Percentiles rank a stretch among this genome's conserved stretches.
Evolutionary conservation across 2,888 invertebrate genomes (phyloP).

Genomic region (Anoncus sp.): DNA sequence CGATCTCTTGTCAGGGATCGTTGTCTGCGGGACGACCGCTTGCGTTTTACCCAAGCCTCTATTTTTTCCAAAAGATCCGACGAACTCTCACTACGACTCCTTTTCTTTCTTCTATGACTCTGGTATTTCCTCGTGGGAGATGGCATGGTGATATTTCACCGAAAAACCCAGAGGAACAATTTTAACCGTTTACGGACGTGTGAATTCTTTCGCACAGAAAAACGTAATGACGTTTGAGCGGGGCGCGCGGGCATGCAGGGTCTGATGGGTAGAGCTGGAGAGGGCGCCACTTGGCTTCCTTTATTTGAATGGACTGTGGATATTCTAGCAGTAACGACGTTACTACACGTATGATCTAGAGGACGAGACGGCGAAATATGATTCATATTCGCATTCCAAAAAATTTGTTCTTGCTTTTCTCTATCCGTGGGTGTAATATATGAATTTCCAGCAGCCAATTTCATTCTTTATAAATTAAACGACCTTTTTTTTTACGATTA

Average conservation of each 20-base stretch:
- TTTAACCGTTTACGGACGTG: not conserved
- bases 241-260: not conserved
- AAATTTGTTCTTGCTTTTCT: too few relatives aligned
- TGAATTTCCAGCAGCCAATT: too few relatives aligned
- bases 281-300: not conserved
- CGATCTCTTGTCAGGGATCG: too few relatives aligned
- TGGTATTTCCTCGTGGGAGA: not conserved
- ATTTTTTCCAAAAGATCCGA: not conserved
- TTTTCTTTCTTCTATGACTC: not conserved
- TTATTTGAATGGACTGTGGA: not conserved
- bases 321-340: constrained; percentile 5
- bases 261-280: not conserved
- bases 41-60: not conserved
- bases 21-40: too few relatives aligned
- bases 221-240: too few relatives aligned
- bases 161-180: not conserved
- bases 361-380: too few relatives aligned
- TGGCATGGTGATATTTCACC: not conserved
- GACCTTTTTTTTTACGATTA: too few relatives aligned
- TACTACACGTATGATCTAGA: too few relatives aligned
- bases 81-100: not conserved
- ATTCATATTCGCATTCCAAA: too few relatives aligned
- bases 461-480: too few relatives aligned
- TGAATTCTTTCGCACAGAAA: not conserved
- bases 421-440: too few relatives aligned